Base-by-base conservation (phyloP, 1,140 invertebrate genomes). In the Drosophila dunni region DNA sequence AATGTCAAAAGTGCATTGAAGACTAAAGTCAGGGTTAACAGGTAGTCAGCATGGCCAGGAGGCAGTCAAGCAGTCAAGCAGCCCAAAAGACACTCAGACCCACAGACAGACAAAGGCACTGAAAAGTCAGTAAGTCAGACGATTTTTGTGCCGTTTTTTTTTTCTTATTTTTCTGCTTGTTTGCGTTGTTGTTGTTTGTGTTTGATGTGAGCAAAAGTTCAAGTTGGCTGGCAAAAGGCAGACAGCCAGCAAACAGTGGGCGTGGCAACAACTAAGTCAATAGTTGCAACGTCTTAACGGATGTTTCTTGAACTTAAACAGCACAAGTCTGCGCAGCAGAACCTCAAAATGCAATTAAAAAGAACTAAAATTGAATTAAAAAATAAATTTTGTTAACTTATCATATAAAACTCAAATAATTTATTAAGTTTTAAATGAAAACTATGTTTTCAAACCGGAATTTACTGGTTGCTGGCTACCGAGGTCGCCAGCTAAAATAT, bases 1-100 rank as follows among this genome's bases (percentile, higher is more conserved):
- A 86, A 89, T 86, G 83, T 85, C 83, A 86, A 86, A 86, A 88
- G 82, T 86, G 82, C 82, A 88, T 76, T 86, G 82, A 86, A 89
- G 84, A 81, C 82, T 85, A 85, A 85, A 78, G 82, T 78, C 82
- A 86, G 82, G 81, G 81, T 75, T 78, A 86, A 58, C 71, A 71
- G 60, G 58, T 64, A 75, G 72, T 51, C 72, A 44, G 20, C 57
- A 50, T 34, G 38, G 38, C 20, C 68, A 70, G 68, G 68, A 63
- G 68, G 17, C 24, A 71, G 51, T 33, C 46, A 51, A 33, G 11
- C 53, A 66, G 45, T 13, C 36, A 53, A 20, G 15, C 58, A 58
- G 45, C n/a, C 24, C 40, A 17, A 40, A 72, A 67, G 46, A 29
- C 44, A 67, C 36, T 44, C 58, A 53, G 65, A 66, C 65, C 60